These are phyloP conservation scores for Drosophila recens DNA, from an alignment of 2,888 invertebrate genomes.

Conservation along the genomic window DNA sequence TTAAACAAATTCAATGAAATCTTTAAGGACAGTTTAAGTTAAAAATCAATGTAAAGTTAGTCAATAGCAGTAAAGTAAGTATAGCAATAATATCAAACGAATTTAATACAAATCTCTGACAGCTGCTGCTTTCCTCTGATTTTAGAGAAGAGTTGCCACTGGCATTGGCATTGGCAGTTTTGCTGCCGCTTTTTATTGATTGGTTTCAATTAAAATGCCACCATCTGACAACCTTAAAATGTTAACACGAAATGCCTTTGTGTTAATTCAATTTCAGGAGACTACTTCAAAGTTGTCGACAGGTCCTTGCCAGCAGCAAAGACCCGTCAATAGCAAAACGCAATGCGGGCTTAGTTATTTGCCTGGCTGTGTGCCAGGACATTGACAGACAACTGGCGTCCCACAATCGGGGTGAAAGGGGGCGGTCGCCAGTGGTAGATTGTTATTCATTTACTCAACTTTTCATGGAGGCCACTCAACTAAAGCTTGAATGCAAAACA, in stretches of 20 bases:
- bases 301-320: constrained; percentile 50
- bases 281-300: constrained; percentile 71
- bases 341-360: constrained; percentile 51
- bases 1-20: not conserved
- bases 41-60: not conserved
- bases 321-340: constrained; percentile 44
- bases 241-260: constrained; percentile 66
- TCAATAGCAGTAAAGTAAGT: not conserved
- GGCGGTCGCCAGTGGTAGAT: constrained; percentile 15
- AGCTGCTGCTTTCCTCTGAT: constrained; percentile 10
- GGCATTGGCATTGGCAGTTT: constrained; percentile 13
- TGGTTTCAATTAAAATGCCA: constrained; percentile 76
- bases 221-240: constrained; percentile 57
- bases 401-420: not conserved
- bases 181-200: constrained; percentile 57
- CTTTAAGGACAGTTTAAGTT: not conserved
- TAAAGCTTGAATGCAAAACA: constrained; percentile 33
- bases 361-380: constrained; percentile 33
- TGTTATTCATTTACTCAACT: constrained; percentile 52
- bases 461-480: constrained; percentile 28
- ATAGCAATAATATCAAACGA: constrained; percentile 1
- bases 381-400: constrained; percentile 51
- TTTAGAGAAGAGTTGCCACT: constrained; percentile 22
- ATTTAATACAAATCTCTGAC: constrained; percentile 15
- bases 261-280: constrained; percentile 73